Percentiles rank a stretch among this genome's conserved stretches.
Conservation (phyloP, 2,888 invertebrate genomes). For the Oligia latruncula region DNA sequence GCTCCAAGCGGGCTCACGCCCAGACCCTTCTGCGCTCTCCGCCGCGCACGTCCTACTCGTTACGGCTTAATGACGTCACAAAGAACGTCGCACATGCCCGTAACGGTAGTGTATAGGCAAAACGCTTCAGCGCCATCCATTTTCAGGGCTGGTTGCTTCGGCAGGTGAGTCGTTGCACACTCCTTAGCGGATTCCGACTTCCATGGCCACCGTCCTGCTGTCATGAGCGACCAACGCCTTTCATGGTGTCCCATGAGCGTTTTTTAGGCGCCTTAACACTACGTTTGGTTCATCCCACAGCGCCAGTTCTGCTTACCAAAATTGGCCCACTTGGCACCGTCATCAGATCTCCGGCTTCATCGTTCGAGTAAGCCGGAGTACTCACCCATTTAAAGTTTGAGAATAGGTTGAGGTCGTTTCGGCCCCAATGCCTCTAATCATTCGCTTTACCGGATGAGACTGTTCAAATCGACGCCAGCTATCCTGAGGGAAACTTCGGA, state of each 20-base stretch:
- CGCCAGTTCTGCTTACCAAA: constrained; percentile 95
- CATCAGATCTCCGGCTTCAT: constrained; percentile 89
- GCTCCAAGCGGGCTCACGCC: constrained; percentile 87
- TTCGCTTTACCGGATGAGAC: constrained; percentile 94
- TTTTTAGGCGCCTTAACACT: constrained; percentile 92
- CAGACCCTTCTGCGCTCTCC: constrained; percentile 91
- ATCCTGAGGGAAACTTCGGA: constrained; percentile 94
- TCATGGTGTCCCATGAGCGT: no score
- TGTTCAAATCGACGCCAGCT: constrained; percentile 88
- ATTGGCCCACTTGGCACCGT: constrained; percentile 93
- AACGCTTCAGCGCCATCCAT: constrained; percentile 80
- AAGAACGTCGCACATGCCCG: constrained; percentile 72
- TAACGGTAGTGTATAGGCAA: constrained; percentile 84
- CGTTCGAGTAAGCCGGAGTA: constrained; percentile 90
- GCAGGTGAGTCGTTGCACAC: constrained; percentile 91
- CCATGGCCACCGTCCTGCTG: constrained; percentile 55
- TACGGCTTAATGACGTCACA: constrained; percentile 85
- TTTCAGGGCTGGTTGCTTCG: constrained; percentile 72
- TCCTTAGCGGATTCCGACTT: constrained; percentile 62
- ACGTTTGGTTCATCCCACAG: constrained; percentile 94
- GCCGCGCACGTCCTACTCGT: constrained; percentile 90
- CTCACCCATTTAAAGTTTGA: no score
- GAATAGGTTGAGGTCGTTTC: constrained; percentile 93
- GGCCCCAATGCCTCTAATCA: constrained; percentile 93
- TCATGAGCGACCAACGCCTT: constrained; percentile 52